Percentiles rank a stretch among this genome's conserved stretches.
Conservation (phyloP, 1,140 invertebrate species). For the Paraescarpia echinospica region DNA sequence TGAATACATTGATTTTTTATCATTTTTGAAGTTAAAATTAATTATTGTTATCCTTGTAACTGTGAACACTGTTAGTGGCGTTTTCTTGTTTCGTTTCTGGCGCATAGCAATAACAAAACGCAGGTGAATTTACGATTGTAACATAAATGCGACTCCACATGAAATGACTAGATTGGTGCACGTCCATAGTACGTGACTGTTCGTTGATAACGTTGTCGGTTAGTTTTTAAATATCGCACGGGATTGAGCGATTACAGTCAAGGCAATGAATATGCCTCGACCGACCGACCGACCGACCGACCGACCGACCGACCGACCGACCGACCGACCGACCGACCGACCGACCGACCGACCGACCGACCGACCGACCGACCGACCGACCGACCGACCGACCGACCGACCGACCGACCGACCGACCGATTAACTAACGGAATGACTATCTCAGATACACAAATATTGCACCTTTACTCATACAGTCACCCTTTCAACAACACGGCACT, state of each 20-base stretch:
- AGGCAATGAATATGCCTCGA: background rate
- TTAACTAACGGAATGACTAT: background rate
- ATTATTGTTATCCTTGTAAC: background rate
- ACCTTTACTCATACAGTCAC: background rate
- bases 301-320: slow-evolving; percentile 1
- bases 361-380: slow-evolving; percentile 1
- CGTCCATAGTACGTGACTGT: background rate
- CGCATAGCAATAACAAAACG: background rate
- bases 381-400: slow-evolving; percentile 1
- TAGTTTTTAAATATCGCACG: background rate
- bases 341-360: slow-evolving; percentile 1
- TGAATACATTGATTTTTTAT: background rate
- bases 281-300: slow-evolving; percentile 1
- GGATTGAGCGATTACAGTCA: too few relatives aligned
- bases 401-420: slow-evolving; percentile 1
- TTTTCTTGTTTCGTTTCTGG: background rate
- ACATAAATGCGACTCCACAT: background rate
- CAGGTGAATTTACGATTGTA: background rate
- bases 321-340: slow-evolving; percentile 1
- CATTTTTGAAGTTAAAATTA: background rate
- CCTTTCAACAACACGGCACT: background rate
- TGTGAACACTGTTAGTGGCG: background rate
- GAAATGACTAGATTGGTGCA: background rate
- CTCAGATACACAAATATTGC: background rate
- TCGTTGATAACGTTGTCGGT: background rate